Evolutionary conservation across 1,140 invertebrate genomes (phyloP), one percentile per base, ranked within the genome.

Genomic region (Epicauta chinensis): DNA sequence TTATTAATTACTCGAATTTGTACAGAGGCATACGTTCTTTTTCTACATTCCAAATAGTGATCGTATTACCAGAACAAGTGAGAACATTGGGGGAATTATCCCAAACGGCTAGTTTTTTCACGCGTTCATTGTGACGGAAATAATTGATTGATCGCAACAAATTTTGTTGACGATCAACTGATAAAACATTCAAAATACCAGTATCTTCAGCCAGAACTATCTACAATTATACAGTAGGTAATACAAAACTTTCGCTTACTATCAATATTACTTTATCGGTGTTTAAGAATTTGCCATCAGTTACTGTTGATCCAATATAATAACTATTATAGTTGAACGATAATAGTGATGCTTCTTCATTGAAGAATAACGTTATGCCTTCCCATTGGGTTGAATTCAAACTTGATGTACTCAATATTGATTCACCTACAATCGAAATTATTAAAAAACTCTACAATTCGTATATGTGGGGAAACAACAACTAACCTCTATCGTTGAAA

Each of bases 121-220:
- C 42, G 35, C 56, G 47, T 13, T 52, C 39, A 52, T 16, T 12
- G 29, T 60, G 42, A 30, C 48, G 29, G 34, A 52, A 60, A 49
- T 59, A 56, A 35, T 49, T 50, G 11, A 38, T 51, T 29, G 47
- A 39, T 50, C 54, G 51, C 2, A 55, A 16, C 7, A 36, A 43
- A 14, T 23, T 13, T 15, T 56, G 36, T 42, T 58, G 51, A 53
- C 53, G 44, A 38, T 55, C 50, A 10, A 63, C 14, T 32, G 35
- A 31, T 5, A 60, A 35, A 16, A 57, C 17, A 37, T 59, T 60
- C 50, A 65, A 46, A 47, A 44, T 13, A 2, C 59, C 57, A 42
- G 47, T 58, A 50, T 65, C 63, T 51, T 65, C 63, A 7, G 60
- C 58, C 44, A 65, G 31, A 5, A 56, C 51, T 32, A 65, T 52